These are phyloP conservation scores for Lemur catta DNA, from an alignment of 2,797 vertebrate species.

Conservation along the genomic window DNA sequence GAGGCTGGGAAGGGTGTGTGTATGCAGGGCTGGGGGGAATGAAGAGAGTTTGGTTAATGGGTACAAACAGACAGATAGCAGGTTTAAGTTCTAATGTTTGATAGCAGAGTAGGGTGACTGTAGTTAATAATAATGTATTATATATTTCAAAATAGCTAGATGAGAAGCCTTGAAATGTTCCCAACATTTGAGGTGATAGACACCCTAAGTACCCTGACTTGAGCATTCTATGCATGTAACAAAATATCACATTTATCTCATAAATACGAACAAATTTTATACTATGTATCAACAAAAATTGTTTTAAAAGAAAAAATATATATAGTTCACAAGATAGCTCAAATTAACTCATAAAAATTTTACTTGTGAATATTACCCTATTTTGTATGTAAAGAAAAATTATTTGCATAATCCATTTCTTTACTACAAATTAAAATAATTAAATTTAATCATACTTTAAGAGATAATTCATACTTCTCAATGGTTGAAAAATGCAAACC, in stretches of 20 bases:
- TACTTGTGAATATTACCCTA: neutral
- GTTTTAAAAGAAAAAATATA: neutral
- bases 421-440: neutral
- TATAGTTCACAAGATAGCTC: neutral
- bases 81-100: neutral
- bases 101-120: neutral
- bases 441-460: neutral
- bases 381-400: neutral
- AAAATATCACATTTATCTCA: neutral
- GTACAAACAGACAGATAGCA: neutral
- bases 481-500: neutral
- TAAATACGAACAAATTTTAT: neutral
- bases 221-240: neutral
- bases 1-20: neutral
- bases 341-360: neutral
- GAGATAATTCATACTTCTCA: neutral
- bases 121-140: neutral
- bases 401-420: neutral
- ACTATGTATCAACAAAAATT: neutral
- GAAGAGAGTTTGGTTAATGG: neutral
- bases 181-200: neutral
- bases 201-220: neutral
- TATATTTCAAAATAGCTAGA: neutral
- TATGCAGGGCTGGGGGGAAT: neutral
- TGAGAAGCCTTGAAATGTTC: neutral